These are phyloP conservation scores for Vultur gryphus DNA, from an alignment of 2,797 vertebrate genomes.

Conservation along the genomic window DNA sequence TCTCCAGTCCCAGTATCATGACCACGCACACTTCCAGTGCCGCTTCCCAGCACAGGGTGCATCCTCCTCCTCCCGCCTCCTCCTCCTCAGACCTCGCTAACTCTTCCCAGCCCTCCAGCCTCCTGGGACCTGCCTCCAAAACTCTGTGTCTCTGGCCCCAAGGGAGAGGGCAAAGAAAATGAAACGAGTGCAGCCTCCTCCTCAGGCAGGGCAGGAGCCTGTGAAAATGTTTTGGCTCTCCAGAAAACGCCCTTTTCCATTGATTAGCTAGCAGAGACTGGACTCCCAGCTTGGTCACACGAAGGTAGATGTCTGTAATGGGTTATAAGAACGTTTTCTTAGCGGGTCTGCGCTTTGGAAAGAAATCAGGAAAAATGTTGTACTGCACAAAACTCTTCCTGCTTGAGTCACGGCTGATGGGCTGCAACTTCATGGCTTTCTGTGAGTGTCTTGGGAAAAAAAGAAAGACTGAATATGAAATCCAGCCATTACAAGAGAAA, in stretches of 20 bases:
- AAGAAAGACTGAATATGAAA: background rate
- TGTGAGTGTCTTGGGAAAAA: background rate
- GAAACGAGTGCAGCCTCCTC: too few species aligned
- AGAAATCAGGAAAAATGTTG: background rate
- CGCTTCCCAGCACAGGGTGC: background rate
- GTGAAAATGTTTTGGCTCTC: background rate
- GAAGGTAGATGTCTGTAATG: accelerated
- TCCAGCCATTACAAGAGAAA: background rate
- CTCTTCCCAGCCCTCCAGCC: background rate
- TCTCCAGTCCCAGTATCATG: too few species aligned
- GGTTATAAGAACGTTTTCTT: background rate
- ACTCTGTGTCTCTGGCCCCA: accelerated
- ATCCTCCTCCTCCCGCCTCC: background rate
- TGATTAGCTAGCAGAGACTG: too few species aligned
- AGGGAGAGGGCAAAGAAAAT: too few species aligned
- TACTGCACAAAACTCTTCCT: background rate
- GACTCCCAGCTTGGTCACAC: background rate
- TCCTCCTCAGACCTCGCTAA: accelerated
- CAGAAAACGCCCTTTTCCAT: background rate
- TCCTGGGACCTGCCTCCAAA: too few species aligned
- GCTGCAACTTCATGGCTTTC: background rate
- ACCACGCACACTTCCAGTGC: accelerated
- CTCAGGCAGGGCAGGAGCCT: background rate
- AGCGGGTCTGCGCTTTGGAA: background rate
- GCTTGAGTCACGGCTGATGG: background rate